Conservation (phyloP, 1,140 invertebrate genomes). For the Lepidurus packardi region DNA sequence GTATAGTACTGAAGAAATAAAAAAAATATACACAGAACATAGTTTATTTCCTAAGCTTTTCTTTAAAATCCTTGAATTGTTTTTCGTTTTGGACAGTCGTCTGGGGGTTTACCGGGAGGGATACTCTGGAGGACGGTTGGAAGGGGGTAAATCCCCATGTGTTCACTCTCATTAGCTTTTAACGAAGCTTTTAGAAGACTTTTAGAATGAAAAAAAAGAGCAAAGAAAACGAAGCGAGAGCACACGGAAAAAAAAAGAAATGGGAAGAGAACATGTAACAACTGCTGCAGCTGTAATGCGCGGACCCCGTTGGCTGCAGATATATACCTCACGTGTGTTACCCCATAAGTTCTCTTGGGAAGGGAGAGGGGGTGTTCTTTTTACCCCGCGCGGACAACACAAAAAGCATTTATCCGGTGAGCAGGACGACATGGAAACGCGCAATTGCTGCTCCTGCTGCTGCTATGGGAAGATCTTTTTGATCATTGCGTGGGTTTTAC, state of each 20-base stretch:
- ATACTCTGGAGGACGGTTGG: neutral
- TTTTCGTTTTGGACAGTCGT: neutral
- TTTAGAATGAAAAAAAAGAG: neutral
- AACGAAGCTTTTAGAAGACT: constrained; percentile 7
- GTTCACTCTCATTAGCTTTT: constrained; percentile 18
- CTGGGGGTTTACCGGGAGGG: neutral
- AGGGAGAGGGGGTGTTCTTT: no score
- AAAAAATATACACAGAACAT: no score
- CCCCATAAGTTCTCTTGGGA: no score
- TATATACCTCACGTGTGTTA: neutral
- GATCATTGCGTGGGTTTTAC: neutral
- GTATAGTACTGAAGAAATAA: no score
- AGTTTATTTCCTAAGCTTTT: neutral
- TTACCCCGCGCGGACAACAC: neutral
- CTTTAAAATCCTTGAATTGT: neutral
- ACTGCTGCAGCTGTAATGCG: neutral
- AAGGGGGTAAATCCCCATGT: neutral
- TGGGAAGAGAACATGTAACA: neutral
- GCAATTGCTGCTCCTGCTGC: neutral
- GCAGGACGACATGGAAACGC: neutral
- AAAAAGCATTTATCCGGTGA: neutral
- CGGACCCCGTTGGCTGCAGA: neutral
- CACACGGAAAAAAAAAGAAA: neutral
- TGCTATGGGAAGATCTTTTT: neutral
- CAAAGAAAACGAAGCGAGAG: neutral